phyloP scores from a whole-genome alignment of 2,113 vertebrate species.

The Lates calcarifer region DNA sequence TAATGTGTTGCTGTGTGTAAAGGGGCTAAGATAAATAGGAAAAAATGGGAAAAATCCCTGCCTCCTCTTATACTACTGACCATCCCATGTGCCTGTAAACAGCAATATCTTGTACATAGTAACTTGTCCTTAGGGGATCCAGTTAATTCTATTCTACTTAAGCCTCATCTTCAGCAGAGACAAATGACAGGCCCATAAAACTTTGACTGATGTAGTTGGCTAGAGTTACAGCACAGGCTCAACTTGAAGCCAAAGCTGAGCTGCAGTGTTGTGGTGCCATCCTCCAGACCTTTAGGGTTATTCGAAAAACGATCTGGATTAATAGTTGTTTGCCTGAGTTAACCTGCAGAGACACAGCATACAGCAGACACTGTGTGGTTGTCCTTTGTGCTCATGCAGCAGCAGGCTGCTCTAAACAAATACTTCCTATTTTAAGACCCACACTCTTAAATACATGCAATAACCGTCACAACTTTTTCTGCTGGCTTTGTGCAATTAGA shows the following conservation, averaged over 20 bases:
- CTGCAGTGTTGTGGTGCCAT: slow-evolving; percentile 18
- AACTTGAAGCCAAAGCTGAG: slow-evolving; percentile 13
- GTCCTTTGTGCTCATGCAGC: not conserved
- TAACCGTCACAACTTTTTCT: not conserved
- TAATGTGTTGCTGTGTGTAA: not conserved
- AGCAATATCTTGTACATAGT: not conserved
- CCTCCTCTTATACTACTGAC: not conserved
- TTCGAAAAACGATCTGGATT: not conserved
- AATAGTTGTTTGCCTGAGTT: not conserved
- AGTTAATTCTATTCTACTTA: not conserved
- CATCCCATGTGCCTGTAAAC: not conserved
- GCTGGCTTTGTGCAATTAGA: not conserved
- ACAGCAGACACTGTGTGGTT: not conserved
- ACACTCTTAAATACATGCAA: not conserved
- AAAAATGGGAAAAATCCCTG: not conserved
- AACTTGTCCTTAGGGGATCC: slow-evolving; percentile 1
- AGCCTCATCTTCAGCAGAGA: slow-evolving; percentile 26
- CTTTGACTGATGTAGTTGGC: slow-evolving; percentile 41
- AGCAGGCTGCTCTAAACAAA: slow-evolving; percentile 11
- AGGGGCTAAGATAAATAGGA: not conserved
- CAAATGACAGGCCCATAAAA: slow-evolving; percentile 46
- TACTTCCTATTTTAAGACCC: not conserved
- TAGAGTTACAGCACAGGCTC: slow-evolving; percentile 51
- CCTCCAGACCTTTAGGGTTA: not conserved
- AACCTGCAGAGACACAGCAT: slow-evolving; percentile 7